These are phyloP conservation scores for Halcyon leucocephala DNA, from an alignment of 2,797 vertebrate genomes.

Conservation along the genomic window DNA sequence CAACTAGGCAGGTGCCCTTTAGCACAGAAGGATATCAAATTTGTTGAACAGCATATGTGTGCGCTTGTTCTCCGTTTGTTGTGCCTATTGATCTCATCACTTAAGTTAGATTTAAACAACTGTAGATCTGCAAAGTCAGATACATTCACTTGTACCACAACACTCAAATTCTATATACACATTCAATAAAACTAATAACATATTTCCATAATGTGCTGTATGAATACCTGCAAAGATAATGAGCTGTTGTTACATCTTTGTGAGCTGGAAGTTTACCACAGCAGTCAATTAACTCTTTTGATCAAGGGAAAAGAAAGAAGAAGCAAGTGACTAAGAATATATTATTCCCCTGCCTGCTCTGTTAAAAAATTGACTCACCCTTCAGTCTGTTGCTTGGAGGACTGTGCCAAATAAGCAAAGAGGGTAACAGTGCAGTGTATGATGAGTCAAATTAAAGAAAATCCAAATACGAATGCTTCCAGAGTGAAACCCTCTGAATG, in stretches of 20 bases:
- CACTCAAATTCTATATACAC: not conserved
- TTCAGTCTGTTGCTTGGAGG: not conserved
- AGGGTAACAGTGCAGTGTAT: not conserved
- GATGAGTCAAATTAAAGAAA: not conserved
- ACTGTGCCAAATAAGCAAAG: not conserved
- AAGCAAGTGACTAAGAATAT: not conserved
- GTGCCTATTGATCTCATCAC: not conserved
- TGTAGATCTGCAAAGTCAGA: not conserved
- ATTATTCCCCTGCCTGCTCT: not conserved
- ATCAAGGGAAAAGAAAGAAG: not conserved
- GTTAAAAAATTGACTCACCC: not conserved
- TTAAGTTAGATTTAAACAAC: not conserved
- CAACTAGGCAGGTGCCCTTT: not conserved
- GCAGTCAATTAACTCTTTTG: not conserved
- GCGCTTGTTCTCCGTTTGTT: not conserved
- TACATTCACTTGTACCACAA: not conserved
- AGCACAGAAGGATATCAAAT: not conserved
- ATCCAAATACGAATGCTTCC: not conserved
- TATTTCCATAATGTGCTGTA: not conserved
- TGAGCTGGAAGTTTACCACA: not conserved
- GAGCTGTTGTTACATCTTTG: not conserved
- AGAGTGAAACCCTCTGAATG: not conserved
- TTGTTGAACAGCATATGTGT: not conserved
- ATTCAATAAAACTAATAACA: not conserved
- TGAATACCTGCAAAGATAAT: slow-evolving; percentile 3